These are phyloP conservation scores for Cottoperca gobio DNA, from an alignment of 2,797 vertebrate genomes.

Conservation along the genomic window DNA sequence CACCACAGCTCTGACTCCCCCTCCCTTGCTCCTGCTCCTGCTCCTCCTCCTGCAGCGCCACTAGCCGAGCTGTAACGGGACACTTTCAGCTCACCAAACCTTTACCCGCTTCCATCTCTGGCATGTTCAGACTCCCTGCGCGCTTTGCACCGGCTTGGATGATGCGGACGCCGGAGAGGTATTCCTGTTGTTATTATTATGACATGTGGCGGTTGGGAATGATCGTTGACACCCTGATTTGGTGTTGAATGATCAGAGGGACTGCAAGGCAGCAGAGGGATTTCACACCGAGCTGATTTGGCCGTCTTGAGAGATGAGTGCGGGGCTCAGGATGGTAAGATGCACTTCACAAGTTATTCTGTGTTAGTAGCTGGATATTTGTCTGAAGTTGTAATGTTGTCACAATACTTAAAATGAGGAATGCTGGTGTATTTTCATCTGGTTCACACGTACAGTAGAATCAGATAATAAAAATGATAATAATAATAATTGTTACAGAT, in stretches of 20 bases:
- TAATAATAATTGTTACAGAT: neutral
- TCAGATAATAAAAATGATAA: neutral
- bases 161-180: slow-evolving; percentile 43
- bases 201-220: slow-evolving; percentile 26
- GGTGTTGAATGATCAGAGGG: slow-evolving; percentile 52
- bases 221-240: slow-evolving; percentile 33
- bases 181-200: neutral
- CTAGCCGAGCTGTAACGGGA: slow-evolving; percentile 72
- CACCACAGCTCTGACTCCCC: slow-evolving; percentile 30
- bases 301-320: slow-evolving; percentile 37
- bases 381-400: slow-evolving; percentile 36
- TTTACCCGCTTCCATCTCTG: slow-evolving; percentile 18
- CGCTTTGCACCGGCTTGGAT: slow-evolving; percentile 34
- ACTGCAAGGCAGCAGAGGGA: slow-evolving; percentile 23
- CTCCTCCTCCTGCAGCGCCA: slow-evolving; percentile 65
- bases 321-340: slow-evolving; percentile 56
- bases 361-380: neutral
- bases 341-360: slow-evolving; percentile 55
- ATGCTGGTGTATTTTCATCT: neutral
- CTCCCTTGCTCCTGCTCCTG: slow-evolving; percentile 12
- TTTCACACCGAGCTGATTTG: slow-evolving; percentile 16
- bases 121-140: slow-evolving; percentile 22
- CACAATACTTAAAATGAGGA: neutral
- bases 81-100: slow-evolving; percentile 65
- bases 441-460: too few relatives aligned